Evolutionary conservation across 2,113 vertebrate species (phyloP), one percentile per base, ranked within the genome.

Genomic region (Stegostoma tigrinum): DNA sequence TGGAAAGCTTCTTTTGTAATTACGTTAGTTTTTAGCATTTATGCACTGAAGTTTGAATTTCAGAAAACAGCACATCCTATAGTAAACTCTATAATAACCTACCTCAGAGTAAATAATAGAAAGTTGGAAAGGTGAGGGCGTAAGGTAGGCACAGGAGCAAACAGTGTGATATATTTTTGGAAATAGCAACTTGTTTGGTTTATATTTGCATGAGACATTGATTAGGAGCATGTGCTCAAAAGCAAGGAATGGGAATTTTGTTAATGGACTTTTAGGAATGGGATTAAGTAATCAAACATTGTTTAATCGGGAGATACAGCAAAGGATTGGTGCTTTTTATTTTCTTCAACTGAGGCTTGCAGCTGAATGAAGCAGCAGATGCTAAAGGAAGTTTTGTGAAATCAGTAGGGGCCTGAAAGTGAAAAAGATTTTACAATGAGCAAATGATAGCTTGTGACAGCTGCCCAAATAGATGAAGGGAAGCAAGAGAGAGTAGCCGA

Each of bases 371-470:
- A 95, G 66, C 67, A 70, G 93, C 93, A 95, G 93, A 70, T 45
- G 93, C 66, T 95, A 42, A 95, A 70, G 91, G 5, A 72, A 95
- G 21, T 95, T 67, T 72, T 72, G 93, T 95, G 93, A 95, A 95
- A 95, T 72, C 68, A 95, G 94, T 45, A 72, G 94, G 94, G 52
- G 67, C 42, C 68, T 95, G 45, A 48, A 72, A 72, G 68, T 75
- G 94, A 75, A 48, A 48, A 72, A 15, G 94, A 48, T 95, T 95
- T 24, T 52, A 95, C 68, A 72, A 95, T 48, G 45, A 52, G 94
- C 94, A 95, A 95, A 45, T 72, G 45, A 95, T 72, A 72, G 67
- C 68, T 95, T 95, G 68, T 95, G 67, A 95, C 94, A 95, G 94
- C 67, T 95, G 68, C 94, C 94, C 52, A 95, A 95, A 72, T 52